Evolutionary conservation across 1,140 invertebrate genomes (phyloP).

Genomic region (Sminthurinus signatus): DNA sequence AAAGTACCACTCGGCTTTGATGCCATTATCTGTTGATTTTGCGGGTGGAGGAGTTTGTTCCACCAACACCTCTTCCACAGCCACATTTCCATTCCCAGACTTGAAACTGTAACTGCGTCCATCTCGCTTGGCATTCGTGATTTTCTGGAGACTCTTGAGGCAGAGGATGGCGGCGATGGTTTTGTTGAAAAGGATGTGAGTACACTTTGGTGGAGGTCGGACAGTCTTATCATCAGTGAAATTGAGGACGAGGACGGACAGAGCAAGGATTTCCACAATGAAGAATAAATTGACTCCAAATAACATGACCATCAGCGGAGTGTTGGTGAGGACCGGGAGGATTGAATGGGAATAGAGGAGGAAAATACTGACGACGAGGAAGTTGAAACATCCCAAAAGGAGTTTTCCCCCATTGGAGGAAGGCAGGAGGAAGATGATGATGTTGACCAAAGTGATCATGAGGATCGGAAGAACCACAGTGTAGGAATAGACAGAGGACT

Average conservation of each 20-base stretch:
- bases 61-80: neutral
- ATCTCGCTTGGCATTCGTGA: constrained; percentile 12
- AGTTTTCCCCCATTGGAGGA: neutral
- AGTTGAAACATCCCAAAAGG: neutral
- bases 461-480: neutral
- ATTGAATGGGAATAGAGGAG: neutral
- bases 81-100: neutral
- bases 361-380: neutral
- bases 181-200: neutral
- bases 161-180: neutral
- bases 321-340: neutral
- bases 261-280: neutral
- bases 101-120: constrained; percentile 13
- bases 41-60: neutral
- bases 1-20: constrained; percentile 3
- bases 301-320: neutral
- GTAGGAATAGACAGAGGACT: neutral
- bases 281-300: constrained; percentile 9
- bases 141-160: constrained; percentile 5
- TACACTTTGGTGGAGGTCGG: neutral
- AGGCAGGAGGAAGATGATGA: constrained; percentile 5
- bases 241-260: neutral
- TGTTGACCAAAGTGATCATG: neutral
- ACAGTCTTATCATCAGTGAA: neutral
- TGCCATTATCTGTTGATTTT: constrained; percentile 3